Percentiles rank a stretch among this genome's conserved stretches.
Evolutionary conservation across 2,797 vertebrate species (phyloP).

Genomic region (Spinibarbus caldwelli): DNA sequence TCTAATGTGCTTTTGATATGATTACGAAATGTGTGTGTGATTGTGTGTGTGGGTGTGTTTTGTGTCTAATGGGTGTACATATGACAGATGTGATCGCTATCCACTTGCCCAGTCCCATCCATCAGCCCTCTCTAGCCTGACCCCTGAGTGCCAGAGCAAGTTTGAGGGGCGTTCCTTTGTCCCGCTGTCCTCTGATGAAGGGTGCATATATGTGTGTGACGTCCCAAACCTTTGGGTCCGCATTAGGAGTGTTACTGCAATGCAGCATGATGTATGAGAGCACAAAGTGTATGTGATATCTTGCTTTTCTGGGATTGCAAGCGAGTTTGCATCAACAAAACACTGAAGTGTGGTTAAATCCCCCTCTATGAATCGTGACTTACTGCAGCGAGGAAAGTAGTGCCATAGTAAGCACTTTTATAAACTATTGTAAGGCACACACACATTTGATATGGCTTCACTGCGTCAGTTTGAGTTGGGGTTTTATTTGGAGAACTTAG

Average conservation of each 20-base stretch:
- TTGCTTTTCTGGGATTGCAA: constrained; percentile 18
- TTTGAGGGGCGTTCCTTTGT: constrained; percentile 54
- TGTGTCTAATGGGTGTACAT: constrained; percentile 20
- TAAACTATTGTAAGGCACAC: constrained; percentile 30
- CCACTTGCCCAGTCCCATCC: constrained; percentile 46
- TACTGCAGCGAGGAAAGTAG: constrained; percentile 39
- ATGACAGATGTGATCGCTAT: constrained; percentile 48
- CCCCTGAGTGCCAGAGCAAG: constrained; percentile 29
- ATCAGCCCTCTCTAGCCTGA: constrained; percentile 46
- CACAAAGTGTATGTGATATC: constrained; percentile 12
- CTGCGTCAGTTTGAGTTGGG: constrained; percentile 18
- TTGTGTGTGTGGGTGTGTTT: constrained; percentile 20
- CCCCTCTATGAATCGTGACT: constrained; percentile 28
- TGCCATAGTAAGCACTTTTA: constrained; percentile 53
- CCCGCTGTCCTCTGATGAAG: constrained; percentile 44
- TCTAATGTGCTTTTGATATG: constrained; percentile 28
- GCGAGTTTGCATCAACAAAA: constrained; percentile 33
- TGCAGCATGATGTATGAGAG: constrained; percentile 45
- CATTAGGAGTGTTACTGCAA: constrained; percentile 49
- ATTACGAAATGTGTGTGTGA: constrained; percentile 25
- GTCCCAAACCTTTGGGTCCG: constrained; percentile 29
- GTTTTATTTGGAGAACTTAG: constrained; percentile 3
- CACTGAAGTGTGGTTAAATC: constrained; percentile 29
- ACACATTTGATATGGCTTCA: constrained; percentile 23
- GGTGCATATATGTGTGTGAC: constrained; percentile 36